These are phyloP conservation scores for Drosophila tani DNA, from an alignment of 1,140 invertebrate species.

Conservation along the genomic window DNA sequence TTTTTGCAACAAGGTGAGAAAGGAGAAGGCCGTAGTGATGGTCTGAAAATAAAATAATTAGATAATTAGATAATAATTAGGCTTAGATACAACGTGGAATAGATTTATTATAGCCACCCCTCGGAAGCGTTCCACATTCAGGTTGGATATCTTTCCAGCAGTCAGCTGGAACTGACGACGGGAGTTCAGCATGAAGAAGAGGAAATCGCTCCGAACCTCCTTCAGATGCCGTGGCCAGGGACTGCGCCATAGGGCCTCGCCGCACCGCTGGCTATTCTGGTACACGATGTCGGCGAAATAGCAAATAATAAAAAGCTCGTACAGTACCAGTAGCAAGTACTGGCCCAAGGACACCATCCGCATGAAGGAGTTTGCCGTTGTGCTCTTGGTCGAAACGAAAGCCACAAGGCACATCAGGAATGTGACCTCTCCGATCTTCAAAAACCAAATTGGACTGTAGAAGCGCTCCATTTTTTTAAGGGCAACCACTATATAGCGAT, in stretches of 20 bases:
- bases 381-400: slow-evolving; percentile 76
- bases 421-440: slow-evolving; percentile 74
- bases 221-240: slow-evolving; percentile 74
- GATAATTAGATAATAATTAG: too few species aligned
- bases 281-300: slow-evolving; percentile 76
- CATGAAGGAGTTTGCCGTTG: slow-evolving; percentile 69
- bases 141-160: slow-evolving; percentile 70
- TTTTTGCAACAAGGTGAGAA: slow-evolving; percentile 75
- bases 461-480: slow-evolving; percentile 68
- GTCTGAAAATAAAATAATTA: slow-evolving; percentile 49
- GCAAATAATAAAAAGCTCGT: slow-evolving; percentile 77
- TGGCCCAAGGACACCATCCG: slow-evolving; percentile 70
- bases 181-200: slow-evolving; percentile 69
- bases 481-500: slow-evolving; percentile 57
- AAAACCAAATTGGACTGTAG: slow-evolving; percentile 76
- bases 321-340: slow-evolving; percentile 66
- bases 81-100: background rate
- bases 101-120: slow-evolving; percentile 23
- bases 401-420: slow-evolving; percentile 74
- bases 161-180: slow-evolving; percentile 63
- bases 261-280: slow-evolving; percentile 75
- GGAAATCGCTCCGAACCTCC: slow-evolving; percentile 65
- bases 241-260: slow-evolving; percentile 70
- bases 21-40: slow-evolving; percentile 80
- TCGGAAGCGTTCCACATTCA: slow-evolving; percentile 74